Base-by-base conservation (phyloP, 2,113 vertebrate species). In the Sander vitreus region DNA sequence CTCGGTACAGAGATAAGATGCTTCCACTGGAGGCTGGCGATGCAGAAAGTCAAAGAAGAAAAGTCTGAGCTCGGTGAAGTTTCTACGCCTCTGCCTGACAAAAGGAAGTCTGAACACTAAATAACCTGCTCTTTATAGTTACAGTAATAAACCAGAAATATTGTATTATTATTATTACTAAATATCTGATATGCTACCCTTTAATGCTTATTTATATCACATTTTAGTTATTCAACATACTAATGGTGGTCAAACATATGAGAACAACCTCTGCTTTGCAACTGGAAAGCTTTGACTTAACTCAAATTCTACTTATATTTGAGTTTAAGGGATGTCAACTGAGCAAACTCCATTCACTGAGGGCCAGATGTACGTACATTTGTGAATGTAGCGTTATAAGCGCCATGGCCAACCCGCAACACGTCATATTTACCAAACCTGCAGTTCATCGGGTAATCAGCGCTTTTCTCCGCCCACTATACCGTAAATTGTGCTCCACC, bases 1-100 rank as follows among this genome's bases (percentile, higher is more conserved):
- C 60, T 78, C 69, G 23, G 57, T 23, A 9, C 18, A 16, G 33
- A 88, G 83, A 90, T 84, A 81, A 85, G 51, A 69, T 5, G 57
- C 65, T 60, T 75, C 23, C 47, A 54, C 33, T 12, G 18, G 63
- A 73, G 62, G 57, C 63, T 57, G 69, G 5, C 15, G 36, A 45
- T 48, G 70, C 43, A 85, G 57, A 39, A 27, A 30, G n/a, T n/a
- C 58, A 73, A 48, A 43, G 45, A 30, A 85, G 43, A 43, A 14
- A 19, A 53, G 39, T 43, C 39, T 2, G 39, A 2, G 19, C 43
- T 51, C 1, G 1, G 25, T 33, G 14, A 27, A 27, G 33, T n/a
- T 23, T 36, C n/a, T 9, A 62, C 11, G 39, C 25, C 21, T 51
- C 45, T 57, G 15, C 15, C 39, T 47, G 60, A 39, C 39, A 39